Conservation (phyloP, 1,140 invertebrate species). For the Drosophila funebris region DNA sequence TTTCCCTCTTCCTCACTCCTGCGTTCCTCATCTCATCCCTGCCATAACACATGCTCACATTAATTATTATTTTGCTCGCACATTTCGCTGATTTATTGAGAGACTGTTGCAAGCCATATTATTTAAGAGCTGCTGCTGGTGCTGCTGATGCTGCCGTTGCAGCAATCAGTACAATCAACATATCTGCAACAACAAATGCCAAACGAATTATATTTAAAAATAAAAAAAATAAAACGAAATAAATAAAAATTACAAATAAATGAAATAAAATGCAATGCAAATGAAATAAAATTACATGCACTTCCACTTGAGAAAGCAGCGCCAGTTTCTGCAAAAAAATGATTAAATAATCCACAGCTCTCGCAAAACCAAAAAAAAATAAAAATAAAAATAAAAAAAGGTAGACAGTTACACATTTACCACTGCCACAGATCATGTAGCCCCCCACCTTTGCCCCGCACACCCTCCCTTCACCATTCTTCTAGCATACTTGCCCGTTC, state of each 20-base stretch:
- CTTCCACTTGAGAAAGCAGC: slow-evolving; percentile 74
- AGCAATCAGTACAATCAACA: slow-evolving; percentile 56
- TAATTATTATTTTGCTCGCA: slow-evolving; percentile 78
- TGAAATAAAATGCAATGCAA: slow-evolving; percentile 56
- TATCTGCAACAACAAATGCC: slow-evolving; percentile 19
- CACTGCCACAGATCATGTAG: slow-evolving; percentile 24
- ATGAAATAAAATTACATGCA: slow-evolving; percentile 76
- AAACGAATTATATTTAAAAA: slow-evolving; percentile 42
- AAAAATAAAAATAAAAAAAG: slow-evolving; percentile 12
- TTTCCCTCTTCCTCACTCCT: background rate
- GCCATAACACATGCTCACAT: slow-evolving; percentile 38
- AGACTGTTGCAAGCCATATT: slow-evolving; percentile 18
- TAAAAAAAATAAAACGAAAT: slow-evolving; percentile 6
- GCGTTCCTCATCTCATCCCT: too few relatives aligned
- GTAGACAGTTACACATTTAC: slow-evolving; percentile 37
- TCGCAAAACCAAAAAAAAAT: background rate
- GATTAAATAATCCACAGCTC: slow-evolving; percentile 78
- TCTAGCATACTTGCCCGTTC: background rate
- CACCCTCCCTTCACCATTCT: background rate
- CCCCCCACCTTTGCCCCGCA: background rate
- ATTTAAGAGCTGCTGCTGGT: background rate
- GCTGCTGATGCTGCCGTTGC: slow-evolving; percentile 16
- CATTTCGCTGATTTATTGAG: slow-evolving; percentile 78
- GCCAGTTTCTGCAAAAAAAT: slow-evolving; percentile 47
- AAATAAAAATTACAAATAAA: slow-evolving; percentile 14